Base-by-base conservation (phyloP, 2,113 vertebrate genomes). In the Notothenia rossii region DNA sequence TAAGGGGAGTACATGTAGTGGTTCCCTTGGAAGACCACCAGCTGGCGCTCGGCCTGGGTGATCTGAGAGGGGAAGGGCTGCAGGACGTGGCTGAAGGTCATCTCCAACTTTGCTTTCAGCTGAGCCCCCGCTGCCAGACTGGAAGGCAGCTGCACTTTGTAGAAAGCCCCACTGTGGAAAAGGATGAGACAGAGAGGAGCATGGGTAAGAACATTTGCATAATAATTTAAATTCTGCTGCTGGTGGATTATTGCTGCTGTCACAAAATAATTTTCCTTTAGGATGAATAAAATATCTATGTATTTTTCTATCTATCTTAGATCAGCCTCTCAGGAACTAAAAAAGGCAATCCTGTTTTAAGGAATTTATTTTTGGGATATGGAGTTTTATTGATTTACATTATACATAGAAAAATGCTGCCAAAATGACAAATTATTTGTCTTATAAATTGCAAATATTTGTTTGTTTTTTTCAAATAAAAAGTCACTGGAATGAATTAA, bases 1-100 rank as follows among this genome's bases (percentile, higher is more conserved):
- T 99, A 99, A 0, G 98, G 98, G 0, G 98, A 97, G 87, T 96
- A 99, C 90, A 98, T 93, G 86, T 99, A 99, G 88, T 99, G 98
- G 95, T 97, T 99, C 53, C 98, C 98, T 88, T 99, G 97, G 72
- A 99, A 99, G 45, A 99, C 95, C 68, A 99, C 98, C 86, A 99
- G 96, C 94, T 99, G 98, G 9, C 97, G 96, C 92, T 99, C 98
- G 0, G 97, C 96, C 77, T 99, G 98, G 7, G 96, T 97, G 91
- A 99, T 97, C 65, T 99, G 97, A 17, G 96, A 96, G 45, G 98
- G 98, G 86, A 98, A 99, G 0, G 98, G 98, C 82, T 94, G 95
- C 77, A 99, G 95, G 71, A 98, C 96, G 0, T 99, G 98, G 0
- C 97, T 99, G 63, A 96, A 96, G 11, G 97, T 96, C 5, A 96